A percentile compares a stretch with the other conserved stretches of the same genome.
These are phyloP conservation scores for Clarias gariepinus DNA, from an alignment of 2,113 vertebrate genomes.

Conservation along the genomic window DNA sequence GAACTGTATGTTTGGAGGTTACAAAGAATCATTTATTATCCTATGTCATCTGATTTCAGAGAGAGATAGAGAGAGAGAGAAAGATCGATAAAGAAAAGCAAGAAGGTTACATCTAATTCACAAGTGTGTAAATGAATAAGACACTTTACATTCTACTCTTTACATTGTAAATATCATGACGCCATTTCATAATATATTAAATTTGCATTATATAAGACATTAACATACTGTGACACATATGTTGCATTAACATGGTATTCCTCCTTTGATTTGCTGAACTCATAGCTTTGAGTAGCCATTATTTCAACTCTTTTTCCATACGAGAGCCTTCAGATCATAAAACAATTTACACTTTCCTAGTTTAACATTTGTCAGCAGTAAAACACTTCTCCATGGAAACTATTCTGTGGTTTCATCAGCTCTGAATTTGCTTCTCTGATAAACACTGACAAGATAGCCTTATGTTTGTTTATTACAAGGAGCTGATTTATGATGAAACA, in stretches of 20 bases:
- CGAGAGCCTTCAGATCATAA: conserved; percentile 4
- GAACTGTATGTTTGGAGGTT: neutral
- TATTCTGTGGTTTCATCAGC: conserved; percentile 37
- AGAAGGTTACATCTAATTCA: neutral
- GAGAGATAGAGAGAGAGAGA: neutral
- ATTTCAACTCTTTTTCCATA: neutral
- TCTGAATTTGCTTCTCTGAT: conserved; percentile 10
- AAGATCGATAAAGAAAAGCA: neutral
- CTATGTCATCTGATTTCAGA: neutral
- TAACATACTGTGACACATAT: neutral
- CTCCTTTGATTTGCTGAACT: neutral
- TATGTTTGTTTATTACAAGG: neutral
- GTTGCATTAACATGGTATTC: neutral
- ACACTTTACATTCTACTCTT: neutral
- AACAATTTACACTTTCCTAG: conserved; percentile 38
- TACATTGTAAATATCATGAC: neutral
- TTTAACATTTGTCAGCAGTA: conserved; percentile 31
- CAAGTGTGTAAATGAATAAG: neutral
- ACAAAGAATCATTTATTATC: conserved; percentile 3
- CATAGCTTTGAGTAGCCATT: neutral
- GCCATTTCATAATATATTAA: conserved; percentile 4
- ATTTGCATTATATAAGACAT: neutral
- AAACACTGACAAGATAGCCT: neutral
- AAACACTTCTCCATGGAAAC: conserved; percentile 51
- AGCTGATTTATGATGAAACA: conserved; percentile 3